Percentiles rank a stretch among this genome's conserved stretches.
Conservation (phyloP, 2,797 vertebrate species). For the Tangara arthus region DNA sequence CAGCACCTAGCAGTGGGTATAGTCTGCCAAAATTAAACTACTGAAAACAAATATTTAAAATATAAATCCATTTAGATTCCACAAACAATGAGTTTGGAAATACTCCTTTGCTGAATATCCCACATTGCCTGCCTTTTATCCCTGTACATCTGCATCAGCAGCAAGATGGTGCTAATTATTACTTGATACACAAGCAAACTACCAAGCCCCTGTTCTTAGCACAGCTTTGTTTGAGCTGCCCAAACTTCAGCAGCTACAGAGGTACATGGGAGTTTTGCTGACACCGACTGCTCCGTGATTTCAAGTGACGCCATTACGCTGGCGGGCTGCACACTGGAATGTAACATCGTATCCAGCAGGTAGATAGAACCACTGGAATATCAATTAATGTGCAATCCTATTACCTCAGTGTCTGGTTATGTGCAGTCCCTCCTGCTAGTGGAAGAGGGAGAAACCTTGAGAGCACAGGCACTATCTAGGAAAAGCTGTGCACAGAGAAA, state of each 20-base stretch:
- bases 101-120: background rate
- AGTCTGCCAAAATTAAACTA: background rate
- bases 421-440: background rate
- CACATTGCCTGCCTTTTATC: background rate
- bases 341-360: background rate
- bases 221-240: background rate
- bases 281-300: background rate
- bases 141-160: background rate
- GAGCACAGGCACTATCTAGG: background rate
- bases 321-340: background rate
- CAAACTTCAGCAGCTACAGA: background rate
- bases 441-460: background rate
- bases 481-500: background rate
- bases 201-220: background rate
- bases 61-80: background rate
- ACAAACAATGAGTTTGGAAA: background rate
- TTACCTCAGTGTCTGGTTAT: conserved; percentile 71
- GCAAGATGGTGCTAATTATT: background rate
- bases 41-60: background rate
- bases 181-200: background rate
- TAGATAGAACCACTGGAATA: conserved; percentile 58
- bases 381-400: conserved; percentile 37
- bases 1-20: background rate
- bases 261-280: background rate
- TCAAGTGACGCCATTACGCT: background rate